A percentile compares a stretch with the other conserved stretches of the same genome.
These are phyloP conservation scores for Litocranius walleri DNA, from an alignment of 2,113 vertebrate species.

Conservation along the genomic window DNA sequence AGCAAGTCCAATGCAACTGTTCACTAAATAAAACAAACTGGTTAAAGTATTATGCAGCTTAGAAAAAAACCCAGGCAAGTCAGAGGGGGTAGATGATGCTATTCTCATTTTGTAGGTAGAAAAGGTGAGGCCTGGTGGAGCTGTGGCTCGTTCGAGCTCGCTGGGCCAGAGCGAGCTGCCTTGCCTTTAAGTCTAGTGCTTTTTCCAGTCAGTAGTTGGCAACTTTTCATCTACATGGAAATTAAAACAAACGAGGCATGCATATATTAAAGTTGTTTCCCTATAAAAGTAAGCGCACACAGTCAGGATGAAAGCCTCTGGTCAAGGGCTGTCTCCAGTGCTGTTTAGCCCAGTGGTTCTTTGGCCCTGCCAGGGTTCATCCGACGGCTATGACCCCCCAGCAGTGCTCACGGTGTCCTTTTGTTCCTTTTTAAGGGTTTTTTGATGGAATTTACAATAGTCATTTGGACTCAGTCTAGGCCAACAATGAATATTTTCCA, in stretches of 20 bases:
- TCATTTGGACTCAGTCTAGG: background rate
- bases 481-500: background rate
- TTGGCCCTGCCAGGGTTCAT: no score
- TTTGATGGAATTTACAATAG: background rate
- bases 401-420: background rate
- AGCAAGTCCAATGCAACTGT: background rate
- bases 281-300: no score
- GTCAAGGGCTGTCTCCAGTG: background rate
- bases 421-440: background rate
- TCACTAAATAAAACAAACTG: background rate
- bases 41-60: background rate
- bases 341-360: background rate
- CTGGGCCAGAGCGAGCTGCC: background rate
- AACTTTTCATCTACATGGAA: background rate
- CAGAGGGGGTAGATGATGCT: background rate
- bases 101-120: background rate
- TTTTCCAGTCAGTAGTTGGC: background rate
- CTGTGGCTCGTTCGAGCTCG: background rate
- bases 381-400: rapidly evolving
- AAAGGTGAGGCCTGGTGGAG: background rate
- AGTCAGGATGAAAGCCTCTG: background rate
- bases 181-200: background rate
- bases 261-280: background rate
- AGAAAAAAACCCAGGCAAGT: background rate
- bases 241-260: background rate